Evolutionary conservation across 2,888 invertebrate species (phyloP), one percentile per base, ranked within the genome.

Genomic region (Drosophila rellima): DNA sequence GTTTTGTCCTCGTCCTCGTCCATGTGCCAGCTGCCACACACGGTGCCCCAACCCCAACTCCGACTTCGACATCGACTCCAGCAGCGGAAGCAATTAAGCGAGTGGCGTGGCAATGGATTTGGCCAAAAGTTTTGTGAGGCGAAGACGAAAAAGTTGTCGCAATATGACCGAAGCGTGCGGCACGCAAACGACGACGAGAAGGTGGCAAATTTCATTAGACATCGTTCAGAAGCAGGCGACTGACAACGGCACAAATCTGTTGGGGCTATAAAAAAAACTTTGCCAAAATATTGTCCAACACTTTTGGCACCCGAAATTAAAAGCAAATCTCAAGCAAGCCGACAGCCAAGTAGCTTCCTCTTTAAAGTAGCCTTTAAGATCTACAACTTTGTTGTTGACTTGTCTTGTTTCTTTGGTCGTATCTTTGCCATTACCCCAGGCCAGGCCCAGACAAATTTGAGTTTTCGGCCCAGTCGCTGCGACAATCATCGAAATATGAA

Each of bases 121-220:
- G 33, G 48, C 37, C 59, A 33, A 67, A 78, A 56, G 33, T 31
- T 80, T 59, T 68, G 47, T 60, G 44, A 29, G 47, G 42, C 66
- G 1, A 35, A 33, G 20, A 15, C 10, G 42, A 35, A 51, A 40
- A 62, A 69, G 48, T 71, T 67, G 67, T 3, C 37, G 63, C 67
- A 74, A 75, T 70, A 76, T 80, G 70, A 51, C 31, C 29, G 11
- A 40, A 37, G 35, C 29, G 64, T 50, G 54, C 56, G 61, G 45
- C 51, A 54, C 35, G 35, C 44, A 70, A 63, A 55, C 62, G 15
- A 18, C 17, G 11, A 20, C 18, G 45, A 47, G 69, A 55, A 79
- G 82, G 62, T 70, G 79, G 66, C 66, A 47, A 81, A 81, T 80
- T 85, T 84, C 83, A 84, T 84, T 84, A 83, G 78, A 82, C 31